Conservation (phyloP, 2,888 invertebrate genomes). For the Empis stercorea region DNA sequence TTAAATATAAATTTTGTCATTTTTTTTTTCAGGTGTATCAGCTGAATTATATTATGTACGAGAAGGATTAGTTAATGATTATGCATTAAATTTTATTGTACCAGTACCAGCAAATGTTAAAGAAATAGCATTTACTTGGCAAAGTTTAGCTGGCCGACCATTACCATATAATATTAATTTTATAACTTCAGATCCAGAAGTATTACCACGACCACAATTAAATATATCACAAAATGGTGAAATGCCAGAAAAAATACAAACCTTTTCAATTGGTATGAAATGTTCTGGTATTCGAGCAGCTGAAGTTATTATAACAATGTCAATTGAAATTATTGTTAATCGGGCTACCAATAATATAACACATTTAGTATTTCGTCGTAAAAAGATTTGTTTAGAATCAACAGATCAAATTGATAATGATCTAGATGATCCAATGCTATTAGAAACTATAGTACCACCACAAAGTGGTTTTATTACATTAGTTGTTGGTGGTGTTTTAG, state of each 20-base stretch:
- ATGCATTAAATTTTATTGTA: slow-evolving; percentile 79
- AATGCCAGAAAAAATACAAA: slow-evolving; percentile 66
- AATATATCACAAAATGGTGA: slow-evolving; percentile 74
- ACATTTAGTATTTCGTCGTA: slow-evolving; percentile 62
- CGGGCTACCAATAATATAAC: slow-evolving; percentile 52
- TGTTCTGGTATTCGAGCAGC: slow-evolving; percentile 71
- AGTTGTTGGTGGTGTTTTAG: slow-evolving; percentile 31
- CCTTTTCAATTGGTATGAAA: slow-evolving; percentile 66
- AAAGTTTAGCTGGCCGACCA: slow-evolving; percentile 65
- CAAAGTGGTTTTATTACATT: slow-evolving; percentile 32
- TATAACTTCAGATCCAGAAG: slow-evolving; percentile 60
- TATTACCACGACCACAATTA: slow-evolving; percentile 60
- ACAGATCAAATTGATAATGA: slow-evolving; percentile 25
- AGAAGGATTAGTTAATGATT: slow-evolving; percentile 80
- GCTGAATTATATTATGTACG: slow-evolving; percentile 84
- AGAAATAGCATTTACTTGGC: slow-evolving; percentile 84
- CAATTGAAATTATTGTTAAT: slow-evolving; percentile 68
- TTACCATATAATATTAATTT: slow-evolving; percentile 71
- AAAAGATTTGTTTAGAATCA: slow-evolving; percentile 66
- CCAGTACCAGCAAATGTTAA: slow-evolving; percentile 74
- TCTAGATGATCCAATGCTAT: slow-evolving; percentile 27
- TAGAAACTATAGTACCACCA: slow-evolving; percentile 30
- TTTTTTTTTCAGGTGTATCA: slow-evolving; percentile 54
- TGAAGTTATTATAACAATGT: slow-evolving; percentile 71
- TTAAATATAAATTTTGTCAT: slow-evolving; percentile 10